A percentile compares a stretch with the other conserved stretches of the same genome.
phyloP scores from a whole-genome alignment of 2,888 invertebrate species.

The Emmelina monodactyla region DNA sequence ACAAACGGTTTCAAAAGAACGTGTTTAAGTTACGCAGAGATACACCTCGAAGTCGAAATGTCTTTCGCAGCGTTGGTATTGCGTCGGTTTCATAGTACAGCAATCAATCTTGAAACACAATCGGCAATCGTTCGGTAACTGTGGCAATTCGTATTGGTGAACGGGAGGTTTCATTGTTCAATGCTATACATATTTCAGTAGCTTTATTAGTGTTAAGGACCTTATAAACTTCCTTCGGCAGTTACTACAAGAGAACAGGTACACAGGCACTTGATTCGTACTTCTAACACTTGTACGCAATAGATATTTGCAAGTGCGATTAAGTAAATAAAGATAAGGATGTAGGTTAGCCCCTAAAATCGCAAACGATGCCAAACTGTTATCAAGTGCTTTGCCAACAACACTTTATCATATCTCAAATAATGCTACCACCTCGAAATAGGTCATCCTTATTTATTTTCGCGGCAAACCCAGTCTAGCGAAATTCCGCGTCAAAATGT shows the following conservation, averaged over 20 bases:
- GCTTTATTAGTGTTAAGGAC: not conserved
- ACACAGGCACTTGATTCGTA: not conserved
- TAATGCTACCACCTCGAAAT: slow-evolving; percentile 45
- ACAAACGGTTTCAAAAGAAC: slow-evolving; percentile 18
- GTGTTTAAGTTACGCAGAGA: slow-evolving; percentile 19
- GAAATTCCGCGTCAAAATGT: slow-evolving; percentile 32
- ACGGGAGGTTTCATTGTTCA: slow-evolving; percentile 8
- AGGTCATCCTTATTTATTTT: slow-evolving; percentile 48
- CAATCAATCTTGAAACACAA: slow-evolving; percentile 36
- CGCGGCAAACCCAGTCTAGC: slow-evolving; percentile 23
- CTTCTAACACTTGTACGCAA: too few species aligned
- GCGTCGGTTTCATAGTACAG: slow-evolving; percentile 15
- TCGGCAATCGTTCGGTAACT: slow-evolving; percentile 25
- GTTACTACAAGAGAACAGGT: too few species aligned
- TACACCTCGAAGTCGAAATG: slow-evolving; percentile 10
- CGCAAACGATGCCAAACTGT: slow-evolving; percentile 44
- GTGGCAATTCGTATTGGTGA: slow-evolving; percentile 12
- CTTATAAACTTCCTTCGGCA: not conserved
- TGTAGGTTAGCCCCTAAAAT: slow-evolving; percentile 56
- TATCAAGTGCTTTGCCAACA: slow-evolving; percentile 51
- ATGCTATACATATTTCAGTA: slow-evolving; percentile 11
- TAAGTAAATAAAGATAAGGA: slow-evolving; percentile 53
- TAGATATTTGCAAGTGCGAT: slow-evolving; percentile 42
- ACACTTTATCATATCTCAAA: slow-evolving; percentile 25
- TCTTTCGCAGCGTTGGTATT: not conserved